phyloP scores from a whole-genome alignment of 2,113 vertebrate species.

The Sorex araneus region DNA sequence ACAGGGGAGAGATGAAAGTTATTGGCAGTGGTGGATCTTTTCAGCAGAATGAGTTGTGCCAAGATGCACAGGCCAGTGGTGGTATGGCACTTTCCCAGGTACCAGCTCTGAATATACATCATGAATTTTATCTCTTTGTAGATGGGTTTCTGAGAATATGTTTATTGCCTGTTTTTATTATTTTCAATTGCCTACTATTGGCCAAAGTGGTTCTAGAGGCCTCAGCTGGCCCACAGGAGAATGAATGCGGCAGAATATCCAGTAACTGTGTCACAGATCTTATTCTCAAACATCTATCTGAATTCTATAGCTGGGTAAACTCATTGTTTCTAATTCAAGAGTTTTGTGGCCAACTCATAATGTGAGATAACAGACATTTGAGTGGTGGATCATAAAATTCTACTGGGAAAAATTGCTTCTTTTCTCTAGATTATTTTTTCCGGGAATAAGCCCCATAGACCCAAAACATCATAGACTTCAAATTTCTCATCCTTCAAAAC shows the following conservation, averaged over 20 bases:
- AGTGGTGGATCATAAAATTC: neutral
- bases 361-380: conserved; percentile 52
- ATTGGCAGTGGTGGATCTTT: neutral
- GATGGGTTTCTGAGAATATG: conserved; percentile 63
- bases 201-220: conserved; percentile 2
- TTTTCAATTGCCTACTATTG: neutral
- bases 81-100: neutral
- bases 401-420: neutral
- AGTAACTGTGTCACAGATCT: conserved; percentile 53
- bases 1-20: neutral
- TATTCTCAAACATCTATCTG: neutral
- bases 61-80: neutral
- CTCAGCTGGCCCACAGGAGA: neutral
- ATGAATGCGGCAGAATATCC: conserved; percentile 18
- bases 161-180: conserved; percentile 66
- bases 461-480: neutral
- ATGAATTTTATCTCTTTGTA: conserved; percentile 9
- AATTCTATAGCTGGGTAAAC: neutral
- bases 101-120: neutral
- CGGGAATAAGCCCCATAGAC: neutral
- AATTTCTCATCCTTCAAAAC: neutral
- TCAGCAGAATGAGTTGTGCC: neutral
- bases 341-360: neutral
- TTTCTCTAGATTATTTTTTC: neutral
- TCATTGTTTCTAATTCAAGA: neutral